Base-by-base conservation (phyloP, 2,797 vertebrate species). In the Aplochiton taeniatus region DNA sequence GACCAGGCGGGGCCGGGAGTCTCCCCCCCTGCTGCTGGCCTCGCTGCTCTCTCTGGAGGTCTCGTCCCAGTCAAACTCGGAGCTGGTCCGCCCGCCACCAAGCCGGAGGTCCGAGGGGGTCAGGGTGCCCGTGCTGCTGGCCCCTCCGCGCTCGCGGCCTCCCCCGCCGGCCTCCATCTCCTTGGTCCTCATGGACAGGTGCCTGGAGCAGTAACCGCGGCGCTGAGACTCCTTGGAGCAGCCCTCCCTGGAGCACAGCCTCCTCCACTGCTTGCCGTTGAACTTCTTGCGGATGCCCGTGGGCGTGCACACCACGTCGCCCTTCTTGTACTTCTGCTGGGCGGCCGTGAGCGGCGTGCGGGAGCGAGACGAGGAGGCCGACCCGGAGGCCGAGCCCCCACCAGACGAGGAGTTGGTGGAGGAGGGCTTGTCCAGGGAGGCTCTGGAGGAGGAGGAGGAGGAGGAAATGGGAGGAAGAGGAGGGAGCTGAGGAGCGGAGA, bases 311-410 rank as follows among this genome's bases (percentile, higher is more conserved):
- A 98, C 96, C 76, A 98, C 96, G 0, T 97, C 96, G 0, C 96
- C 96, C 75, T 98, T 98, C 79, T 97, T 97, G 75, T 97, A 98
- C 83, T 96, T 96, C 77, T 96, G 95, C 85, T 97, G 96, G 52
- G 95, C 94, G 0, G 94, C 95, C 0, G 96, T 96, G 45, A 96
- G 86, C 0, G 95, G 95, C 0, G 95, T 96, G 43, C 95, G 94
- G 19, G 95, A 96, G 12, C 95, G 93, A 0, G 93, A 92, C 0
- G 92, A 89, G 11, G 91, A 85, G 31, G 87, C 87, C 1, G 80
- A 75, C 0, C 82, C 79, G 4, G 74, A 76, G 4, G 85, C 85
- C 4, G 77, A 83, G 50, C 84, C 88, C 20, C 79, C 83, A 8
- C 76, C 61, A n/a, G 88, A 77, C 16, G 68, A 75, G 17, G 74